phyloP scores from a whole-genome alignment of 1,140 invertebrate genomes.

The Pseudomyrmex flavicornis region DNA sequence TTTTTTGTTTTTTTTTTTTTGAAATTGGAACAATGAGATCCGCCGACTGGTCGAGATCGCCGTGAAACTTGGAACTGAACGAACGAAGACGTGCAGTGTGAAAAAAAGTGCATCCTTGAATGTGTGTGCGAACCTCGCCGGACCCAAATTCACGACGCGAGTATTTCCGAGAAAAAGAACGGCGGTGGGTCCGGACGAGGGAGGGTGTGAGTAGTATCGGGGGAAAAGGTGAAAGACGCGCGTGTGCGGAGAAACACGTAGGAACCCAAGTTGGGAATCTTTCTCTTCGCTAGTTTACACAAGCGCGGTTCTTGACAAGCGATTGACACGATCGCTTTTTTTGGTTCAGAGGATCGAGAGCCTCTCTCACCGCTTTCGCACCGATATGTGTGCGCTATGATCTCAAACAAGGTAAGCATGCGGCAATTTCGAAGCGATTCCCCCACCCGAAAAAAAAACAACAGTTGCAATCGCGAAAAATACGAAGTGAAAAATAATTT shows the following conservation, averaged over 20 bases:
- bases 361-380: conserved; percentile 26
- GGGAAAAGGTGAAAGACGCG: conserved; percentile 32
- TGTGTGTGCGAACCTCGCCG: neutral
- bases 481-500: neutral
- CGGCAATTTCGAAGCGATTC: neutral
- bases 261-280: conserved; percentile 28
- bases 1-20: neutral
- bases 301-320: neutral
- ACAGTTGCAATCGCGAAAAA: too few relatives aligned
- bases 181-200: conserved; percentile 53
- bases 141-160: neutral
- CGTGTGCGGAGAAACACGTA: neutral
- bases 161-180: conserved; percentile 79
- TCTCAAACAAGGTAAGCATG: conserved; percentile 51
- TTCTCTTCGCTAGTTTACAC: conserved; percentile 9
- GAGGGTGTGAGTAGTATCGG: neutral
- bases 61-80: conserved; percentile 5
- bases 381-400: conserved; percentile 27
- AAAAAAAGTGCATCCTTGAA: neutral
- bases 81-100: conserved; percentile 5
- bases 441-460: neutral
- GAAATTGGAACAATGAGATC: neutral
- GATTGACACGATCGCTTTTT: neutral
- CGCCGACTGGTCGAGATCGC: conserved; percentile 15
- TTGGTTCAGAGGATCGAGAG: neutral